Evolutionary conservation across 64 coral and sea anemone species (phyloP), one percentile per base, ranked within the genome.

Genomic region (Stichodactyla mertensii): DNA sequence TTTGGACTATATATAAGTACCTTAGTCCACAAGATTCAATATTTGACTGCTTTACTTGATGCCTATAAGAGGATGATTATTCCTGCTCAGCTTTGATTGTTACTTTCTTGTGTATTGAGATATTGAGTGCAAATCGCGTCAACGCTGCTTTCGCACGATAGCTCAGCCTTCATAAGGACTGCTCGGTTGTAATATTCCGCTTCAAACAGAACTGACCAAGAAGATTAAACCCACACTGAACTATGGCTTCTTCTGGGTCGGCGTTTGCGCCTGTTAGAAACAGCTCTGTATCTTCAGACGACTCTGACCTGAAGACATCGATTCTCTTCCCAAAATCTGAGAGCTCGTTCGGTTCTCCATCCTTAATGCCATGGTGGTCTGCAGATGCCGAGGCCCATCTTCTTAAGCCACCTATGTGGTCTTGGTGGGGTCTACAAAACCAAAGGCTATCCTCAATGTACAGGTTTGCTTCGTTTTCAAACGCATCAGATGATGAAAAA

Each of bases 401-500:
- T 19, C n/a, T 81, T 19, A 81, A 81, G 10, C 36, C 78, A 22
- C 78, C 78, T 4, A 53, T 81, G 78, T 81, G 78, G 78, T 81
- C 78, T 18, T 81, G 78, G 78, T 81, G 78, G 78, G 78, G 78
- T 0, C 18, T 81, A 5, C 78, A 81, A 52, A 81, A 55, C 53
- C 78, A 81, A 19, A 81, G 78, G 15, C 16, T 81, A 15, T 18
- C 78, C 2, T 9, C 36, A 28, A 52, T 53, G 55, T 90, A 85
- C 67, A 85, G 89, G 64, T 90, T 90, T 24, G 18, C 83, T 12
- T 58, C 83, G 6, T 90, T 74, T 74, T 74, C 69, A 31, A 74
- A 74, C 69, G 70, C 78, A 24, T 90, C 89, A 61, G 89, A 90
- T 26, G 89, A 92, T 52, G 90, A 92, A 22, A 92, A 92, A 20